A percentile compares a stretch with the other conserved stretches of the same genome.
Evolutionary conservation across 2,113 vertebrate species (phyloP).

Genomic region (Trogon melanurus): DNA sequence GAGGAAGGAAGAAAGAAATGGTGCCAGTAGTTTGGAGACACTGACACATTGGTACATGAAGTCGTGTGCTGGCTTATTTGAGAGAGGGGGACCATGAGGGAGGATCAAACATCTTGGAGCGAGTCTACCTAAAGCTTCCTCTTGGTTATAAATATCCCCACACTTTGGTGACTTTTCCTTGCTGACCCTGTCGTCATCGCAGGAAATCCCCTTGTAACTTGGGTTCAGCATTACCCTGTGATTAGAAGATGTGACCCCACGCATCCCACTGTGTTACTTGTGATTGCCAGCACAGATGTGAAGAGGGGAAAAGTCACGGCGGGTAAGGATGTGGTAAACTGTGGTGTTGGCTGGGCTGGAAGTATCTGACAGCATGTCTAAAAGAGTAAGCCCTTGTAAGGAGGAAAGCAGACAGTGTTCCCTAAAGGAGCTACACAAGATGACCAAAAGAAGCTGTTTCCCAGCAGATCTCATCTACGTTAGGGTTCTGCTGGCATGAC

Average conservation of each 20-base stretch:
- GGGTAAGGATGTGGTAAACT: background rate
- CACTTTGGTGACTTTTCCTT: background rate
- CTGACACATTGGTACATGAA: rapidly evolving
- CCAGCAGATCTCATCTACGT: background rate
- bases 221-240: background rate
- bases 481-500: background rate
- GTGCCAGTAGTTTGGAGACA: background rate
- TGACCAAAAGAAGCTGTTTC: conserved; percentile 10
- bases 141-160: background rate
- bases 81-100: background rate
- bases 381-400: background rate
- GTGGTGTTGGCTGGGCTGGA: background rate
- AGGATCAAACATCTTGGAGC: background rate
- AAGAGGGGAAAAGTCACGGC: background rate
- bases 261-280: background rate
- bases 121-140: background rate
- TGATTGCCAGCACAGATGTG: background rate
- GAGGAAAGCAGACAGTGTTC: background rate
- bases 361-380: rapidly evolving
- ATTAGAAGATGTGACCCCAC: background rate
- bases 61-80: background rate
- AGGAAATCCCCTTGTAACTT: background rate
- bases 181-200: rapidly evolving
- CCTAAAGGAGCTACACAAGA: background rate
- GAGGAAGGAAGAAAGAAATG: background rate